phyloP scores from a whole-genome alignment of 2,797 vertebrate genomes.

The Hippocampus kuda region DNA sequence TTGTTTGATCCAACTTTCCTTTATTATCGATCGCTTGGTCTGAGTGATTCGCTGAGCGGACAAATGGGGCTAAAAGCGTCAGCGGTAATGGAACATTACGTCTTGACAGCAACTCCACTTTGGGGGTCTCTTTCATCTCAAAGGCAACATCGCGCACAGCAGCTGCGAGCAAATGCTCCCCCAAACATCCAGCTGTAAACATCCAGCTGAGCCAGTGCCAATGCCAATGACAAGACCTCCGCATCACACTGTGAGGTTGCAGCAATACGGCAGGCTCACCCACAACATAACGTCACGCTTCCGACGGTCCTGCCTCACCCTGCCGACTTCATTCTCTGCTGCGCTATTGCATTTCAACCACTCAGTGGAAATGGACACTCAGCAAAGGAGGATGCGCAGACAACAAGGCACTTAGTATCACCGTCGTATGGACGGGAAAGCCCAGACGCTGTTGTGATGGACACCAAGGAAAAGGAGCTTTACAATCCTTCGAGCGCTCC shows the following conservation, averaged over 20 bases:
- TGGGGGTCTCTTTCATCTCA: conserved; percentile 33
- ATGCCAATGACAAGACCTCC: background rate
- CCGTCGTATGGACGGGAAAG: conserved; percentile 30
- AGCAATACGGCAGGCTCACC: background rate
- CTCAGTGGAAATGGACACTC: conserved; percentile 62
- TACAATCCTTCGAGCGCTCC: too few species aligned
- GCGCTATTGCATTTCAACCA: conserved; percentile 61
- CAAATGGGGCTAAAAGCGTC: conserved; percentile 47
- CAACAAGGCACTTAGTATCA: conserved; percentile 41
- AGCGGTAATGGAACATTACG: conserved; percentile 57
- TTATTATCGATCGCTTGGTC: conserved; percentile 51
- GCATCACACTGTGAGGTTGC: background rate
- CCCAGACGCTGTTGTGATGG: conserved; percentile 17
- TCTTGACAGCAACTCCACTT: conserved; percentile 42
- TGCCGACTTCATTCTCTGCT: conserved; percentile 11
- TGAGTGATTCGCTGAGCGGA: conserved; percentile 59
- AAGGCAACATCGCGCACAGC: conserved; percentile 27
- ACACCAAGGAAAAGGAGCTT: conserved; percentile 9
- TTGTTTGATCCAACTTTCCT: conserved; percentile 46
- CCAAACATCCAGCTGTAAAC: background rate
- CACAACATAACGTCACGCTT: background rate
- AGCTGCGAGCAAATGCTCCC: background rate
- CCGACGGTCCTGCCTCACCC: background rate
- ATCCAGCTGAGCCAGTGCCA: conserved; percentile 16
- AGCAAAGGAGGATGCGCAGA: conserved; percentile 40